Evolutionary conservation across 2,797 vertebrate genomes (phyloP).

Genomic region (Pangasius larnaudii): DNA sequence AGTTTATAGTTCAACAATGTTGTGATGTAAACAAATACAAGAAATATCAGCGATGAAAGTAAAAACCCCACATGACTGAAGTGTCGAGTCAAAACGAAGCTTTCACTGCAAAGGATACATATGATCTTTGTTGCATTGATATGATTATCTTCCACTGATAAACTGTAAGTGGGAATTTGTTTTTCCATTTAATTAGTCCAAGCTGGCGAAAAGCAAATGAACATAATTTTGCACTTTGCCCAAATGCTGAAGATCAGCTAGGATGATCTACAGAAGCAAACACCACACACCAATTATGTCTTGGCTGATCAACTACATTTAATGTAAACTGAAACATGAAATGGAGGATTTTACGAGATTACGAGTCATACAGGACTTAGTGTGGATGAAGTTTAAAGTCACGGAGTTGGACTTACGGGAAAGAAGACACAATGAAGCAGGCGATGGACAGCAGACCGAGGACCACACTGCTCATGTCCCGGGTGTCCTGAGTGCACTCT

Average conservation of each 20-base stretch:
- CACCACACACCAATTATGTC: background rate
- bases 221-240: background rate
- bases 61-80: background rate
- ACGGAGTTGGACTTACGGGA: constrained; percentile 83
- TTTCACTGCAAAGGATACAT: background rate
- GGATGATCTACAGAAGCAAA: background rate
- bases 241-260: background rate
- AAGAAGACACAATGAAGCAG: constrained; percentile 86
- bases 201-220: background rate
- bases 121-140: background rate
- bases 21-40: background rate
- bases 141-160: background rate
- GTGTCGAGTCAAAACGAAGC: background rate
- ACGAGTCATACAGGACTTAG: background rate
- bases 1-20: background rate
- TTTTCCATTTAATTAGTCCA: background rate
- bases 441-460: constrained; percentile 89
- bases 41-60: background rate
- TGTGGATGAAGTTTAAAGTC: background rate
- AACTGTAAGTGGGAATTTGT: background rate
- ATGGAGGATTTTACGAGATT: background rate
- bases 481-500: constrained; percentile 84
- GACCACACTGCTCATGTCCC: constrained; percentile 86
- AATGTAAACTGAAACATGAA: background rate
- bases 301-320: background rate